Conservation (phyloP, 2,113 vertebrate genomes). For the Trachemys scripta region DNA sequence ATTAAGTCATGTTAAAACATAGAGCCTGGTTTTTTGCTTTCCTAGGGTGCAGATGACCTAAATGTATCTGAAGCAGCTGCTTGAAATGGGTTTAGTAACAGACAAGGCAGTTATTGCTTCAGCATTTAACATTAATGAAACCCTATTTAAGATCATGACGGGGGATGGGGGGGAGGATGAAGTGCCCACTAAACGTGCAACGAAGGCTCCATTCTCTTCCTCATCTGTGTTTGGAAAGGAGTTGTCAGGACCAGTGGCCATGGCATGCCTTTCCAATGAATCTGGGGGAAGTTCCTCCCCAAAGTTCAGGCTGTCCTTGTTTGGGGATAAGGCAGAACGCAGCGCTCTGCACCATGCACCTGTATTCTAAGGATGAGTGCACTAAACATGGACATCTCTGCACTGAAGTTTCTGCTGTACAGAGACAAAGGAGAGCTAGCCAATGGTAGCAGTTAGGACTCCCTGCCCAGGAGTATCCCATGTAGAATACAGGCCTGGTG, state of each 20-base stretch:
- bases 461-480: neutral
- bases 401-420: too few species aligned
- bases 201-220: neutral
- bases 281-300: neutral
- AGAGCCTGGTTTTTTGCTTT: neutral
- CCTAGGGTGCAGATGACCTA: neutral
- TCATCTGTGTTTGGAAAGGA: neutral
- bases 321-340: neutral
- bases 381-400: too few species aligned
- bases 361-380: neutral
- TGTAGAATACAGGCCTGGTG: neutral
- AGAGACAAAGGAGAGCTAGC: neutral
- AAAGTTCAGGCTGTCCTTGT: accelerated
- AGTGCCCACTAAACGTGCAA: neutral
- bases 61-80: neutral
- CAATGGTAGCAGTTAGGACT: too few species aligned
- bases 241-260: too few species aligned
- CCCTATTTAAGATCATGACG: neutral
- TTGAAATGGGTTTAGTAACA: neutral
- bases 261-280: too few species aligned
- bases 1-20: neutral
- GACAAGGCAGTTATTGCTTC: neutral
- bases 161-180: accelerated
- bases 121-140: neutral
- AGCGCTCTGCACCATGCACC: neutral